Percentiles rank a stretch among this genome's conserved stretches.
Evolutionary conservation across 2,113 vertebrate species (phyloP).

Genomic region (Anoura caudifer): DNA sequence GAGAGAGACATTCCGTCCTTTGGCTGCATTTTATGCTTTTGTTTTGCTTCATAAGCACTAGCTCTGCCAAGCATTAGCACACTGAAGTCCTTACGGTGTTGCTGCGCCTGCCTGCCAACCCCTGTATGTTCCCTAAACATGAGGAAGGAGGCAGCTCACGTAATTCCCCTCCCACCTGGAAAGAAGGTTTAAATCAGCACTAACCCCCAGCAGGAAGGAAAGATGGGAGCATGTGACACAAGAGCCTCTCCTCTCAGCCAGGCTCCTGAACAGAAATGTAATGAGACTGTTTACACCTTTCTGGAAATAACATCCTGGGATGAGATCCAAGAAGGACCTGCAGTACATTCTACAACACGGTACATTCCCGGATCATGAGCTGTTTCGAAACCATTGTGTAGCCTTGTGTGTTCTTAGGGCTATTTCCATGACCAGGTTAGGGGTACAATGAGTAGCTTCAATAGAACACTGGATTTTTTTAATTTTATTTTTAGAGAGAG

Average conservation of each 20-base stretch:
- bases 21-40: background rate
- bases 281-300: background rate
- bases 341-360: rapidly evolving
- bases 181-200: background rate
- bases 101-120: background rate
- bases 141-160: background rate
- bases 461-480: background rate
- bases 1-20: background rate
- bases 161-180: background rate
- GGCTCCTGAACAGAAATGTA: background rate
- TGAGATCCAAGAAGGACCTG: background rate
- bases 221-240: rapidly evolving
- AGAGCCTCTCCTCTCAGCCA: background rate
- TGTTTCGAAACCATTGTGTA: rapidly evolving
- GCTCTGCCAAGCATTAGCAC: background rate
- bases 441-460: background rate
- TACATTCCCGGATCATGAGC: background rate
- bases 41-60: background rate
- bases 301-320: background rate
- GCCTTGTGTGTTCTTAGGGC: background rate
- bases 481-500: too few species aligned
- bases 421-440: background rate
- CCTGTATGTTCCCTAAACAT: background rate
- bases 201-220: background rate
- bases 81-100: background rate